A percentile compares a stretch with the other conserved stretches of the same genome.
phyloP scores from a whole-genome alignment of 2,797 vertebrate genomes.

The Podargus strigoides region DNA sequence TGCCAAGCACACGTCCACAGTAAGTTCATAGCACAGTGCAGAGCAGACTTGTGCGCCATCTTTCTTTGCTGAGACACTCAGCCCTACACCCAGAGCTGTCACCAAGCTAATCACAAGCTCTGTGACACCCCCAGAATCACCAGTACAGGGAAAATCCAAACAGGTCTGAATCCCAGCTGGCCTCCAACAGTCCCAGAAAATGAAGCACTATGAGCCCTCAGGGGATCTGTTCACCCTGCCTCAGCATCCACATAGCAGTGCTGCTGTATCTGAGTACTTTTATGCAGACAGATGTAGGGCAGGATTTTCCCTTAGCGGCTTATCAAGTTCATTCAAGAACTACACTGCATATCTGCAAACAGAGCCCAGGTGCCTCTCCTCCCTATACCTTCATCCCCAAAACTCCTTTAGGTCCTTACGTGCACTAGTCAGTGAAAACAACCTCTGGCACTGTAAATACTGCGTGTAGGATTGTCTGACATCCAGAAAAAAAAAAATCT shows the following conservation, averaged over 20 bases:
- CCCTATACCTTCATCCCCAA: background rate
- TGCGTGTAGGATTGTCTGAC: background rate
- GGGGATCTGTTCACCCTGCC: background rate
- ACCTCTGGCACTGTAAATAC: background rate
- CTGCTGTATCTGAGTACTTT: background rate
- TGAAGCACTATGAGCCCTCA: background rate
- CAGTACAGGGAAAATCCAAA: background rate
- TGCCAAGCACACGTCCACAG: background rate
- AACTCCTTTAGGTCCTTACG: background rate
- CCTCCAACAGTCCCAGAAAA: background rate
- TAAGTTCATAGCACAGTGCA: background rate
- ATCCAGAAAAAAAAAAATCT: background rate
- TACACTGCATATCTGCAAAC: background rate
- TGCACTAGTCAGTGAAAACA: background rate
- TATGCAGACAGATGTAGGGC: background rate
- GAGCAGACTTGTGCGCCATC: rapidly evolving
- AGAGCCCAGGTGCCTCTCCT: background rate
- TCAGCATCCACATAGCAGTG: background rate
- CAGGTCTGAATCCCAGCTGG: background rate
- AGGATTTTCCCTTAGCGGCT: constrained; percentile 6
- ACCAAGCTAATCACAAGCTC: background rate
- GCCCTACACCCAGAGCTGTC: background rate
- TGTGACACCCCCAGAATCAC: background rate
- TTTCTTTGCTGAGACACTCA: background rate
- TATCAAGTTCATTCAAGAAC: background rate